phyloP scores from a whole-genome alignment of 2,888 invertebrate species.

The Tupiocoris notatus region DNA sequence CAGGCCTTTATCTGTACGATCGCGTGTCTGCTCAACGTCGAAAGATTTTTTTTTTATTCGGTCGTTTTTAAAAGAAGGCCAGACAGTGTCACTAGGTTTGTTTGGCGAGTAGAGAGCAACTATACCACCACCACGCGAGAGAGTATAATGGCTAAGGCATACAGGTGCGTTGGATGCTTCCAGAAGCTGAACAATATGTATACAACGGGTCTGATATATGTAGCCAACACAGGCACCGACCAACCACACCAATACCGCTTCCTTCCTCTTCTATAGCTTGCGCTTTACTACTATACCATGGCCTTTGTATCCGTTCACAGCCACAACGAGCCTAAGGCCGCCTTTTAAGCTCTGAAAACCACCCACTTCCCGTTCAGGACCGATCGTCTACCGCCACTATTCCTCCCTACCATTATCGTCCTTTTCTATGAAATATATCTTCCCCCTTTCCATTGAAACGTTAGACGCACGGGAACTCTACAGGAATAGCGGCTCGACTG shows the following conservation, averaged over 20 bases:
- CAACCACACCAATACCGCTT: background rate
- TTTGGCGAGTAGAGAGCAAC: background rate
- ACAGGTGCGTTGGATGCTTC: background rate
- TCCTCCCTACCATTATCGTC: background rate
- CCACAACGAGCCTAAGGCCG: too few species aligned
- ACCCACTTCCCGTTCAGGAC: background rate
- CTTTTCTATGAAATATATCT: background rate
- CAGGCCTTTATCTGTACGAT: too few species aligned
- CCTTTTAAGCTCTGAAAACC: background rate
- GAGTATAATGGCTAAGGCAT: background rate
- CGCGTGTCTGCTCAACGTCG: background rate
- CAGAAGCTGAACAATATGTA: background rate
- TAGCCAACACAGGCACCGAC: background rate
- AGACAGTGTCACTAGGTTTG: background rate
- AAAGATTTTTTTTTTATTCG: background rate
- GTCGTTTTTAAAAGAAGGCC: background rate
- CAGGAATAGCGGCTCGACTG: background rate
- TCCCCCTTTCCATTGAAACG: background rate
- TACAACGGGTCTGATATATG: background rate
- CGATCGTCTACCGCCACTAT: too few species aligned
- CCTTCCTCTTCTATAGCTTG: background rate
- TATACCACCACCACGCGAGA: too few species aligned
- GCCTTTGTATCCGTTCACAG: background rate
- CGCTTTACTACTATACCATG: background rate
- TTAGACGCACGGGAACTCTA: background rate